These are phyloP conservation scores for Struthio camelus DNA, from an alignment of 2,113 vertebrate species.

Conservation along the genomic window DNA sequence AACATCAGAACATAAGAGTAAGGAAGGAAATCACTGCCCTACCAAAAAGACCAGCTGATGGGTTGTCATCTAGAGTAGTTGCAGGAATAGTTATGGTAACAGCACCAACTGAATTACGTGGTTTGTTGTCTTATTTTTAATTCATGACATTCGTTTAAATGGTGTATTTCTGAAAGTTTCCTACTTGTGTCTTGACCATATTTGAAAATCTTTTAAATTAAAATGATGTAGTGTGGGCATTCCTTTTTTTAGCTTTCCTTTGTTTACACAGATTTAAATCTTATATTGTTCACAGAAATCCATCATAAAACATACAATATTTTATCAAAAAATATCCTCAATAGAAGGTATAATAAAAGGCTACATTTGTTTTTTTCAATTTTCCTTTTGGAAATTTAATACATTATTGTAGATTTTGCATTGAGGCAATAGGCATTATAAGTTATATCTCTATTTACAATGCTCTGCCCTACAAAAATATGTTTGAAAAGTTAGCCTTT, in stretches of 20 bases:
- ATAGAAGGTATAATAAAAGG: not conserved
- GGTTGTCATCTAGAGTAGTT: not conserved
- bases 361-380: not conserved
- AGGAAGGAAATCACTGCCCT: not conserved
- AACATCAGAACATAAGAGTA: not conserved
- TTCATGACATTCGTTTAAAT: not conserved
- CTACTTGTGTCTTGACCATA: not conserved
- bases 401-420: not conserved
- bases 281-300: not conserved
- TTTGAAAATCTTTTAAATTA: not conserved
- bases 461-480: not conserved
- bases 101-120: not conserved
- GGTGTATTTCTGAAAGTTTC: not conserved
- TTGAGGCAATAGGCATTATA: not conserved
- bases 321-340: conserved; percentile 4
- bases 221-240: not conserved
- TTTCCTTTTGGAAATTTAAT: not conserved
- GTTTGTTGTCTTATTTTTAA: not conserved
- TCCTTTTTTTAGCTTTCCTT: not conserved
- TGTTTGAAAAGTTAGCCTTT: not conserved
- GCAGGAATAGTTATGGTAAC: not conserved
- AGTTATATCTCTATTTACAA: not conserved
- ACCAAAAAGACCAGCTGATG: accelerated
- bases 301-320: not conserved
- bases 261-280: not conserved